Conservation (phyloP, 2,113 vertebrate genomes). For the Notarius lentiginosus region DNA sequence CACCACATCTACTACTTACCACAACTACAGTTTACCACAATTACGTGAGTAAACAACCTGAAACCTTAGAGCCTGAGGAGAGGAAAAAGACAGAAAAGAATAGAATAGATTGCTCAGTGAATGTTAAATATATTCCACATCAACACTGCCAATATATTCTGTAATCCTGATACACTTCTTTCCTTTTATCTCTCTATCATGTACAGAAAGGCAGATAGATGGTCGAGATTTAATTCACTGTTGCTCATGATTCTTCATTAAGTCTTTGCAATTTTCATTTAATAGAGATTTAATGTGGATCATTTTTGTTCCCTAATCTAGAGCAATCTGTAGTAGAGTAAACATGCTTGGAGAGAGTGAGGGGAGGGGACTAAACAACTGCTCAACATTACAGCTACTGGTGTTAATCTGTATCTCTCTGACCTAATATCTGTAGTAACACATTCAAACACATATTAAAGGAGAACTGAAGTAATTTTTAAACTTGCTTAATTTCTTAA, state of each 20-base stretch:
- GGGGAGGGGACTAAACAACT: conserved; percentile 75
- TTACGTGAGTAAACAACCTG: background rate
- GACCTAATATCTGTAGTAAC: conserved; percentile 72
- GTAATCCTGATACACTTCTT: background rate
- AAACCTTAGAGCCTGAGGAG: conserved; percentile 65
- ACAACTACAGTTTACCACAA: background rate
- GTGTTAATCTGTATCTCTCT: conserved; percentile 74
- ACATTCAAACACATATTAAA: conserved; percentile 69
- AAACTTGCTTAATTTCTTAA: too few relatives aligned
- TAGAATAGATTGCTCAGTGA: background rate
- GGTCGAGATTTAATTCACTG: conserved; percentile 82
- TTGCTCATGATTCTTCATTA: conserved; percentile 82
- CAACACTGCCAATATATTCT: background rate
- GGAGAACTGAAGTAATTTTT: conserved; percentile 42
- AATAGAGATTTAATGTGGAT: conserved; percentile 94
- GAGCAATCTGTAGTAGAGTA: conserved; percentile 72
- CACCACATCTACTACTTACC: background rate
- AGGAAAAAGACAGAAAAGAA: background rate
- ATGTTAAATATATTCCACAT: background rate
- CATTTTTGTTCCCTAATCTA: conserved; percentile 87
- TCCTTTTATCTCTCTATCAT: background rate
- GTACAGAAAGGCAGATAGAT: too few relatives aligned
- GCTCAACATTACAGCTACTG: conserved; percentile 75
- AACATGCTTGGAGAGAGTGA: conserved; percentile 58
- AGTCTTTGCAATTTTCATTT: conserved; percentile 98